Evolutionary conservation across 1,140 invertebrate genomes (phyloP), one percentile per base, ranked within the genome.

Genomic region (Platorchestia sp.): DNA sequence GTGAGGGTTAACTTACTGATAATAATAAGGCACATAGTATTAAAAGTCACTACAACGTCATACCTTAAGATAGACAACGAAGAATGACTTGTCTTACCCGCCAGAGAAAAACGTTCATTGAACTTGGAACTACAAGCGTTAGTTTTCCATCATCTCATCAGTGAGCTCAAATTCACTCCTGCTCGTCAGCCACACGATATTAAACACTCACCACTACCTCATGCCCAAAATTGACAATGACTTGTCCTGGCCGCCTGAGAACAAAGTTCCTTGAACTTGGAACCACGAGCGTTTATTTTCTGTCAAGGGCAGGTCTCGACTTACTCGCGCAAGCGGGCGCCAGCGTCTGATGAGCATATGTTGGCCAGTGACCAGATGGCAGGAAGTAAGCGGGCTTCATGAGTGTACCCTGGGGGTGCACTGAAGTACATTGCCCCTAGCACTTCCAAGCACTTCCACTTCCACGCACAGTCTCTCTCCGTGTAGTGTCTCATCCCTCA

Each of bases 301-400:
- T 75, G 59, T 75, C 1, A 3, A 75, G 59, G 27, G 87, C 91
- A n/a, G 41, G 43, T 93, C 91, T 93, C 91, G 43, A 0, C 91
- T 93, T 93, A 93, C 91, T 42, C 3, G 36, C 14, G 91, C 91
- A 45, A 45, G 59, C 87, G 44, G 47, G 45, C 91, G 91, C 43
- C 87, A 41, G 87, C 44, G 91, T 93, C 91, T 93, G 91, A 93
- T 10, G 91, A 44, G 45, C 91, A 93, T 93, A 93, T 93, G 91
- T 93, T 93, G 87, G 91, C 91, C 91, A 93, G 43, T 93, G 91
- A 93, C 91, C 91, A 93, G 43, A 93, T 93, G 91, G 91, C 91
- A 93, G 91, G 91, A 93, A 93, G 91, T 93, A 43, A 19, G 44
- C 40, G 91, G 91, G 91, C 91, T 93, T 45, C 91, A 93, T 45